Evolutionary conservation across 1,140 invertebrate species (phyloP).

Genomic region (Drosophila lini): DNA sequence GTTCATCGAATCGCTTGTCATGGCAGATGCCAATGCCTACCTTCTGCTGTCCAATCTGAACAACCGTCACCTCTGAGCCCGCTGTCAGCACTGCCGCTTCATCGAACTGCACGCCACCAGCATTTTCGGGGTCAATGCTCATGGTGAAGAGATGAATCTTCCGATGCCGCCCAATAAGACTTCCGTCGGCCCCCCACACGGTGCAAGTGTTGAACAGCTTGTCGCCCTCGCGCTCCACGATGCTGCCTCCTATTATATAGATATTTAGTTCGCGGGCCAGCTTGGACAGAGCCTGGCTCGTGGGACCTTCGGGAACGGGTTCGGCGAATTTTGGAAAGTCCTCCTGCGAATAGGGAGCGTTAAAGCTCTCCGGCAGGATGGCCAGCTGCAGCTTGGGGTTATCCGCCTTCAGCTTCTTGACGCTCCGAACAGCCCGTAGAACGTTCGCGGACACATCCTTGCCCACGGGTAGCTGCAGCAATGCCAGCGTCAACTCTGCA

Average conservation of each 20-base stretch:
- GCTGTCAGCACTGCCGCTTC: slow-evolving; percentile 93
- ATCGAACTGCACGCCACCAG: slow-evolving; percentile 94
- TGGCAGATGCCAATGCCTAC: slow-evolving; percentile 97
- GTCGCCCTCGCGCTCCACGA: slow-evolving; percentile 90
- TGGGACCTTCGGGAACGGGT: slow-evolving; percentile 90
- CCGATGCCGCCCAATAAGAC: slow-evolving; percentile 89
- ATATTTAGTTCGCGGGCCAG: slow-evolving; percentile 91
- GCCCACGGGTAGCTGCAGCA: slow-evolving; percentile 92
- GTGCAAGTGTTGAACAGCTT: slow-evolving; percentile 95
- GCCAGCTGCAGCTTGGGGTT: slow-evolving; percentile 88
- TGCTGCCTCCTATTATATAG: slow-evolving; percentile 94
- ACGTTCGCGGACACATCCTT: slow-evolving; percentile 91
- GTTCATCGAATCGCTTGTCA: slow-evolving; percentile 95
- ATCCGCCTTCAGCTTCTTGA: slow-evolving; percentile 89
- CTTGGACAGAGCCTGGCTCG: slow-evolving; percentile 88
- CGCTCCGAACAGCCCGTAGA: slow-evolving; percentile 88
- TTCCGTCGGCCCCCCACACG: slow-evolving; percentile 92
- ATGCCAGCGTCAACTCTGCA: slow-evolving; percentile 87
- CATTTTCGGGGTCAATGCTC: slow-evolving; percentile 88
- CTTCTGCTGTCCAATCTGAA: slow-evolving; percentile 89
- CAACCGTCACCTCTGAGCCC: slow-evolving; percentile 90
- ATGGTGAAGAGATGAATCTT: slow-evolving; percentile 98
- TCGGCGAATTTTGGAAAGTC: slow-evolving; percentile 95
- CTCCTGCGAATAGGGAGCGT: slow-evolving; percentile 92
- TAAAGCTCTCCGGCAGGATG: slow-evolving; percentile 97